Conservation (phyloP, 2,113 vertebrate genomes). For the Myrmecophaga tridactyla region DNA sequence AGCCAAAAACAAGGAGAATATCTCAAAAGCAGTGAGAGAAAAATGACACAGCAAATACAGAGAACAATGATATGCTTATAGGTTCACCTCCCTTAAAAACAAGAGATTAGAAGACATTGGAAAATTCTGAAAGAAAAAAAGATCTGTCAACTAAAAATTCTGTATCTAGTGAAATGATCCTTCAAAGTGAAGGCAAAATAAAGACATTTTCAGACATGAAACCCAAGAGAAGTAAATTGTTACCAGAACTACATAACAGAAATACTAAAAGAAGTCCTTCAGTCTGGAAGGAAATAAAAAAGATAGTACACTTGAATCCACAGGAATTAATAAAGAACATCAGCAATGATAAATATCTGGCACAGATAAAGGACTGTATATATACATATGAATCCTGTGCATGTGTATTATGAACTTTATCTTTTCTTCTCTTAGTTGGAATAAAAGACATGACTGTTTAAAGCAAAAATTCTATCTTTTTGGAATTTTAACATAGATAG, state of each 20-base stretch:
- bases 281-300: too few species aligned
- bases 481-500: too few species aligned
- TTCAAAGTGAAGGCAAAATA: background rate
- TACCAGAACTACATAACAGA: background rate
- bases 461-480: background rate
- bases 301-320: background rate
- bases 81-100: background rate
- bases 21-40: background rate
- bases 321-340: background rate
- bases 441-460: background rate
- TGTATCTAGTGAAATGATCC: background rate
- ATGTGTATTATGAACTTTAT: too few species aligned
- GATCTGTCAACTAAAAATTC: background rate
- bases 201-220: background rate
- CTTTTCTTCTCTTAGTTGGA: background rate
- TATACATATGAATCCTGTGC: too few species aligned
- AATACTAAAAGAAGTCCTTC: background rate
- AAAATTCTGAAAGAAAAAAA: background rate
- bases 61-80: background rate
- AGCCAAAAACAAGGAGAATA: background rate
- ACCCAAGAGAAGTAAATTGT: background rate
- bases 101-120: background rate
- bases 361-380: background rate
- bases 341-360: background rate
- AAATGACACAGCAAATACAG: background rate